Evolutionary conservation across 2,797 vertebrate species (phyloP), one percentile per base, ranked within the genome.

Genomic region (Meda fulgida): DNA sequence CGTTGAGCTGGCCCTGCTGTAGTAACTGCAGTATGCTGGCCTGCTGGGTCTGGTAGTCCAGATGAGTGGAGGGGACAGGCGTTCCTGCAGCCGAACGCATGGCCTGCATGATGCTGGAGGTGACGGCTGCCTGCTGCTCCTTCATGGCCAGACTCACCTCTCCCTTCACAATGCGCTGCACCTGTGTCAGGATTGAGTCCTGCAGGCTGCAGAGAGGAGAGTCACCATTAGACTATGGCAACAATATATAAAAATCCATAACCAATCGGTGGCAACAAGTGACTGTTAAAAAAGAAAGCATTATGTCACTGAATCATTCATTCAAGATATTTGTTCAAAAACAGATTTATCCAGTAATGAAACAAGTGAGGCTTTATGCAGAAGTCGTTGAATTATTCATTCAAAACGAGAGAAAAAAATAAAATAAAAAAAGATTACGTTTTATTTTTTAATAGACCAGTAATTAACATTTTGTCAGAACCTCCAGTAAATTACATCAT

Each of bases 21-120:
- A 99, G 95, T 63, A 99, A 94, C 92, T 98, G 97, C 84, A 99
- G 94, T 86, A 99, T 96, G 89, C 96, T 97, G 60, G 97, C 95
- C 92, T 99, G 98, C 92, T 99, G 98, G 1, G 97, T 95, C 91
- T 99, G 98, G 94, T 96, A 98, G 94, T 99, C 98, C 1, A 98
- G 93, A 92, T 99, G 98, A 8, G 97, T 88, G 0, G 97, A 95
- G 8, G 98, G 98, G 87, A 99, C 96, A 0, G 98, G 98, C 0
- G 98, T 99, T 84, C 97, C 95, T 0, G 98, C 97, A 0, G 98
- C 97, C 0, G 98, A 99, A 86, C 98, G 96, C 98, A 99, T 99
- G 0, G 98, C 98, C 94, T 99, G 98, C 95, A 99, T 97, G 60
- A 99, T 99, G 94, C 97, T 99, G 1, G 97, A 98, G 80, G 97